Base-by-base conservation (phyloP, 2,888 invertebrate species). In the Lathronympha strigana region DNA sequence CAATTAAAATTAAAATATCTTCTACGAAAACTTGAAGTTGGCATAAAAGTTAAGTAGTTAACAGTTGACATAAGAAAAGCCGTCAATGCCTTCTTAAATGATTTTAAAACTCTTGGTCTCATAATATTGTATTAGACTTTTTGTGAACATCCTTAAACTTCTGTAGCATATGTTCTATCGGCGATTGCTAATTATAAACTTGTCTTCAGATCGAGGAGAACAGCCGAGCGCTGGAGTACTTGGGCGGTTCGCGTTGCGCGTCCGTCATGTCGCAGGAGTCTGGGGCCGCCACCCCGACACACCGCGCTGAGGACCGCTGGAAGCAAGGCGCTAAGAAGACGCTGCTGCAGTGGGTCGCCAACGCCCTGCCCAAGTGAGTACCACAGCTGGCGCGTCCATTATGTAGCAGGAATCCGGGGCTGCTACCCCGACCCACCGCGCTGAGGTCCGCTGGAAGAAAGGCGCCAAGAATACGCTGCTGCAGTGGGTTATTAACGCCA, bases 401-500 rank as follows among this genome's bases (percentile, higher is more conserved):
- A 96, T 96, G 92, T 96, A 95, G 67, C 92, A 97, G 81, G 97
- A 97, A 84, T 97, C 97, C 69, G 94, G 95, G 68, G 95, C 96
- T 66, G 95, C 95, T 51, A 94, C 95, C 57, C 93, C 91, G 43
- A 90, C 90, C 17, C 90, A 88, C 68, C 76, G 88, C 8, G 88
- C 93, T 0, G 95, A 95, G 51, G 94, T 94, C 89, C 69, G 93
- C 79, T 96, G 97, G 96, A 97, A 96, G 83, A 95, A 96, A 82
- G 97, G 98, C 51, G 98, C 98, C 66, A 95, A 96, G 83, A 97
- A 97, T 87, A 97, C 98, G 21, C 92, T 99, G 69, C 92, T 99
- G 68, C 96, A 97, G 77, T 99, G 98, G 98, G 98, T 98, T 67
- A 96, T 98, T 72, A 98, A 97, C 82, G 96, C 97, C 38, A 92